Percentiles rank a stretch among this genome's conserved stretches.
Conservation (phyloP, 2,113 vertebrate genomes). For the Scomber scombrus region DNA sequence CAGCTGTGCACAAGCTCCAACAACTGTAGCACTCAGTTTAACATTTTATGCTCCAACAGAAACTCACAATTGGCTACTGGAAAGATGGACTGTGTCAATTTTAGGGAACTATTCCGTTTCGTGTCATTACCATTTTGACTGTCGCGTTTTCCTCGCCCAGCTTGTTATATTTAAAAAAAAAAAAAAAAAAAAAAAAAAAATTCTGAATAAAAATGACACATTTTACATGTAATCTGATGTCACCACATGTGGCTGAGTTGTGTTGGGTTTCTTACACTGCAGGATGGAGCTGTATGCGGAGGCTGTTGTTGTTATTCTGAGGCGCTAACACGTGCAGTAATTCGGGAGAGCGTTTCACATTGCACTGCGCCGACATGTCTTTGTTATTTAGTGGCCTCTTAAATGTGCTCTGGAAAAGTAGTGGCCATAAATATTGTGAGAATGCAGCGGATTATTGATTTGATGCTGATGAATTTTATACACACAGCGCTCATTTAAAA, state of each 20-base stretch:
- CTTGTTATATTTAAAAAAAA: no score
- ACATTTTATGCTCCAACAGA: not conserved
- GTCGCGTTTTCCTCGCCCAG: not conserved
- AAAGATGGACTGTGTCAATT: not conserved
- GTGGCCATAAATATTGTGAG: not conserved
- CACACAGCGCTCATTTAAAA: slow-evolving; percentile 5
- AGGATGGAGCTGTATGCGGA: slow-evolving; percentile 23
- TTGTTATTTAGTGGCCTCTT: not conserved
- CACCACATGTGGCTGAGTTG: not conserved
- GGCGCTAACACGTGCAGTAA: slow-evolving; percentile 62
- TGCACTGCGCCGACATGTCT: slow-evolving; percentile 18
- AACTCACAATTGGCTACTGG: not conserved
- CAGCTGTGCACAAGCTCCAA: slow-evolving; percentile 18
- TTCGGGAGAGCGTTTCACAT: slow-evolving; percentile 22
- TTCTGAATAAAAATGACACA: no score
- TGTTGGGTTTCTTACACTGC: not conserved
- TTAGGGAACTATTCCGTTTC: not conserved
- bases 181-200: no score
- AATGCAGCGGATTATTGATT: slow-evolving; percentile 32
- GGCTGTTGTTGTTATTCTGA: slow-evolving; percentile 57
- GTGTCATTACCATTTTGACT: not conserved
- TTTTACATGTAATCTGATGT: not conserved
- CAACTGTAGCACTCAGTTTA: slow-evolving; percentile 11
- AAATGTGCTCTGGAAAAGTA: not conserved
- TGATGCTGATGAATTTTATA: slow-evolving; percentile 3